Percentiles rank a stretch among this genome's conserved stretches.
These are phyloP conservation scores for Boloria euphrosyne DNA, from an alignment of 2,888 invertebrate species.

Conservation along the genomic window DNA sequence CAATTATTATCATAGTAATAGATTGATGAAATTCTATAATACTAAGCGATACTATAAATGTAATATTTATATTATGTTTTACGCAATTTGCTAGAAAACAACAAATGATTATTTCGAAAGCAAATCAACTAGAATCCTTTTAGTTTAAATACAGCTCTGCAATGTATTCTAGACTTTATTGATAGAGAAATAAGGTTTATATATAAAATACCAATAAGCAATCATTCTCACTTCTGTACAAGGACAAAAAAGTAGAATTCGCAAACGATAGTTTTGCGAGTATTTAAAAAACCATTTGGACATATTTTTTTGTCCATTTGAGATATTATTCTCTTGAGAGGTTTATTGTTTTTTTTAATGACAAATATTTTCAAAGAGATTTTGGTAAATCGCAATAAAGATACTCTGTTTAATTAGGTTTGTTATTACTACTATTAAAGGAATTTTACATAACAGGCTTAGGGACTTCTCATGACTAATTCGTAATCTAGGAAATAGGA, in stretches of 20 bases:
- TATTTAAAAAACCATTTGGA: not conserved
- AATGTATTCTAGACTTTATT: constrained; percentile 6
- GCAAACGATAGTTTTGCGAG: constrained; percentile 8
- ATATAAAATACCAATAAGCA: not conserved
- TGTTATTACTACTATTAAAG: too few species aligned
- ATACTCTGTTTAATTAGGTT: not conserved
- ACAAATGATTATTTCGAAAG: constrained; percentile 19
- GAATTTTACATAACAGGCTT: too few species aligned
- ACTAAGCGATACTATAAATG: not conserved
- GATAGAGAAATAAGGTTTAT: not conserved
- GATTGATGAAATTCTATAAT: not conserved
- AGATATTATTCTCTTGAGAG: not conserved
- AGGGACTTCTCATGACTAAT: too few species aligned
- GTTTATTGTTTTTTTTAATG: not conserved
- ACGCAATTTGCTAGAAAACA: constrained; percentile 17
- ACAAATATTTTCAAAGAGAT: not conserved
- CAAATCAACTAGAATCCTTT: not conserved
- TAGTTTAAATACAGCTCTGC: not conserved
- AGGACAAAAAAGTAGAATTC: constrained; percentile 13
- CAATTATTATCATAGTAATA: not conserved
- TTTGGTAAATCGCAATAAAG: not conserved
- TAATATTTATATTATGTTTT: constrained; percentile 11
- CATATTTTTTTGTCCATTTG: constrained; percentile 4
- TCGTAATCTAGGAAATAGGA: too few species aligned
- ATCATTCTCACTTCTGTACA: not conserved